Evolutionary conservation across 2,888 invertebrate species (phyloP).

Genomic region (Allolobophora icterica): DNA sequence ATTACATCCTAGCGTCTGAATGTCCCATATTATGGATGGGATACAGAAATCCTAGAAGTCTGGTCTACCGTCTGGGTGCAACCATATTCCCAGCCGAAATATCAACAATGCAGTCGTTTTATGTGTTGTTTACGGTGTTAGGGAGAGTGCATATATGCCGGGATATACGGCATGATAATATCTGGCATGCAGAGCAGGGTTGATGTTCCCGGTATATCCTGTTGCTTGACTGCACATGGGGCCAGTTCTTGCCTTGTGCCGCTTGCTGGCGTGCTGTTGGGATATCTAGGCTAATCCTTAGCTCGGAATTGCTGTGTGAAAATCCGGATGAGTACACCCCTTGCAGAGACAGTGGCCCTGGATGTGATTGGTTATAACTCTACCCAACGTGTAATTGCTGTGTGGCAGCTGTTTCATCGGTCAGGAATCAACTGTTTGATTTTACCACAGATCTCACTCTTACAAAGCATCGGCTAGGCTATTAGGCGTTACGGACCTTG

Average conservation of each 20-base stretch:
- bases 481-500: background rate
- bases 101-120: background rate
- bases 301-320: background rate
- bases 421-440: background rate
- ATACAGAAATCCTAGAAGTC: background rate
- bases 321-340: background rate
- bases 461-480: background rate
- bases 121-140: background rate
- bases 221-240: background rate
- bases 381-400: background rate
- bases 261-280: background rate
- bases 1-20: background rate
- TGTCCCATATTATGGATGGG: slow-evolving; percentile 14
- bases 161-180: background rate
- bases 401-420: background rate
- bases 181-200: background rate
- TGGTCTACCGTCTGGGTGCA: background rate
- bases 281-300: background rate
- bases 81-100: background rate
- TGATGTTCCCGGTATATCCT: slow-evolving; percentile 1
- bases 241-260: background rate
- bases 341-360: too few relatives aligned
- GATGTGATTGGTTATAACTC: background rate
- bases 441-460: background rate
- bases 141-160: background rate